These are phyloP conservation scores for Ciconia boyciana DNA, from an alignment of 2,113 vertebrate genomes.

Conservation along the genomic window DNA sequence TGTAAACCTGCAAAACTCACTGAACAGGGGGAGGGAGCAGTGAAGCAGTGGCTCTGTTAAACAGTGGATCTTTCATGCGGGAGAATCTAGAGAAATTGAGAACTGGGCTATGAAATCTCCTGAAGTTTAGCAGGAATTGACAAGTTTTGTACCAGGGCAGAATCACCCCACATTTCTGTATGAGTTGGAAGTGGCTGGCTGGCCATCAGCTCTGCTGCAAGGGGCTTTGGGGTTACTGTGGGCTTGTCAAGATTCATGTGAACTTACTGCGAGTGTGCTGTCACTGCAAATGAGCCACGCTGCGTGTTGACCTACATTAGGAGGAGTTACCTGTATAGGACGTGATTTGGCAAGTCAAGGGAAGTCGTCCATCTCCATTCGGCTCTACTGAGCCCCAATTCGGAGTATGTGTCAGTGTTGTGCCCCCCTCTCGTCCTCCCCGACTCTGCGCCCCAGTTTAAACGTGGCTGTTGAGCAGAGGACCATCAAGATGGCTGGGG, in stretches of 20 bases:
- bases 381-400: background rate
- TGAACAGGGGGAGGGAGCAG: background rate
- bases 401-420: too few species aligned
- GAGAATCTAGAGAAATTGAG: background rate
- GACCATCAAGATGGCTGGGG: background rate
- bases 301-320: background rate
- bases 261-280: rapidly evolving
- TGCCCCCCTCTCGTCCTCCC: too few species aligned
- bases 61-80: background rate
- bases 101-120: background rate
- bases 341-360: background rate
- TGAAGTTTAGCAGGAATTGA: background rate
- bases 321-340: background rate
- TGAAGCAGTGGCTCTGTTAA: background rate
- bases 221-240: background rate
- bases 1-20: background rate
- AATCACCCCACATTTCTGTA: too few species aligned
- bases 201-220: background rate
- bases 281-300: background rate
- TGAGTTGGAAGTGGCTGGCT: background rate
- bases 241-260: background rate
- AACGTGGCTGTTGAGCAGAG: background rate
- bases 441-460: background rate
- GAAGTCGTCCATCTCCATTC: background rate
- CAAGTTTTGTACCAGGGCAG: background rate